phyloP scores from a whole-genome alignment of 2,797 vertebrate species.

The Coccyzus lansbergi region DNA sequence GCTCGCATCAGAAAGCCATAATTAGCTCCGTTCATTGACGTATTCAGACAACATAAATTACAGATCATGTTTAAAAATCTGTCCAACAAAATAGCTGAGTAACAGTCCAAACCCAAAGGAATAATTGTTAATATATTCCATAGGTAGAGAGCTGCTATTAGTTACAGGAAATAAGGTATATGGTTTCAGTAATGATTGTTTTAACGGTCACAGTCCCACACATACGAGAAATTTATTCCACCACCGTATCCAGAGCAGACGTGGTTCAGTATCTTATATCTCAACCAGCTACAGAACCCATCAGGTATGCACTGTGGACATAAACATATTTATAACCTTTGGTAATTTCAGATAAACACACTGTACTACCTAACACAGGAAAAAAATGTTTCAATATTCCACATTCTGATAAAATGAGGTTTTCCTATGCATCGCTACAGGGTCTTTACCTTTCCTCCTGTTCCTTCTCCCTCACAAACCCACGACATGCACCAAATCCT shows the following conservation, averaged over 20 bases:
- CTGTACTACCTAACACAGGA: not conserved
- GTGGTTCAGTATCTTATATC: slow-evolving; percentile 38
- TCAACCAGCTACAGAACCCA: slow-evolving; percentile 43
- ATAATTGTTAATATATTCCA: slow-evolving; percentile 72
- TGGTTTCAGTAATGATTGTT: slow-evolving; percentile 72
- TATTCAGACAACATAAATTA: slow-evolving; percentile 50
- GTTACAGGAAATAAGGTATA: slow-evolving; percentile 72
- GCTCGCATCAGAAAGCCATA: slow-evolving; percentile 48
- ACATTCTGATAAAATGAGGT: not conserved
- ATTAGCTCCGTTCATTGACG: slow-evolving; percentile 20
- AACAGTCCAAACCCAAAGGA: slow-evolving; percentile 68
- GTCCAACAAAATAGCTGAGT: slow-evolving; percentile 65
- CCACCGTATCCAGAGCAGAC: slow-evolving; percentile 34
- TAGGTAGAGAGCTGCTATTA: slow-evolving; percentile 63
- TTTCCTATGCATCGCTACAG: slow-evolving; percentile 12
- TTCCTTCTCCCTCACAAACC: not conserved
- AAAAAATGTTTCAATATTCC: not conserved
- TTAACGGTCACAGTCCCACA: slow-evolving; percentile 75
- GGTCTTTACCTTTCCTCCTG: not conserved
- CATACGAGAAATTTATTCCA: slow-evolving; percentile 75
- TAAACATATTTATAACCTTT: not conserved
- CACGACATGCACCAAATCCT: not conserved
- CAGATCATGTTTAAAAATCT: slow-evolving; percentile 43
- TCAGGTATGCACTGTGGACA: slow-evolving; percentile 27
- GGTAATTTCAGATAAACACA: not conserved